These are phyloP conservation scores for Mamestra configurata DNA, from an alignment of 1,140 invertebrate genomes.

Conservation along the genomic window DNA sequence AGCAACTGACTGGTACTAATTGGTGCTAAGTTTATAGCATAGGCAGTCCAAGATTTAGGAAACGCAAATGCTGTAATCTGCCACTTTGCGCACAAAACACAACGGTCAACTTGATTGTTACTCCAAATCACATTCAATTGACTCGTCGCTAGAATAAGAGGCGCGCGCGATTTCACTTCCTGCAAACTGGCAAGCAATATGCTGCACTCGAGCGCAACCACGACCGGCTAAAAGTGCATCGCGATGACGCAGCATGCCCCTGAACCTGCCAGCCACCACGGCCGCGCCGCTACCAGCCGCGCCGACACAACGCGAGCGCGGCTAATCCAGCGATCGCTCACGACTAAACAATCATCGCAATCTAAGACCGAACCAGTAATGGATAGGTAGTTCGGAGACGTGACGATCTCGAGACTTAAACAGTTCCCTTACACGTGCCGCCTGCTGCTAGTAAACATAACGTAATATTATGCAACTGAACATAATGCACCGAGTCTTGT, in stretches of 20 bases:
- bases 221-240: constrained; percentile 60
- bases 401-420: neutral
- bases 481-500: constrained; percentile 47
- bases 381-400: constrained; percentile 19
- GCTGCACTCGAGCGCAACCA: constrained; percentile 52
- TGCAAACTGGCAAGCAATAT: constrained; percentile 34
- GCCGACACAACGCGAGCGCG: neutral
- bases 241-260: constrained; percentile 58
- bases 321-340: constrained; percentile 6
- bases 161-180: constrained; percentile 40
- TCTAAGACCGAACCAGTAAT: constrained; percentile 39
- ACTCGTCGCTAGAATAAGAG: neutral
- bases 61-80: neutral
- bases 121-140: neutral
- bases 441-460: constrained; percentile 59
- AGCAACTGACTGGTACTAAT: neutral
- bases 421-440: constrained; percentile 63
- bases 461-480: constrained; percentile 67
- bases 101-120: neutral
- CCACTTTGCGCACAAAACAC: constrained; percentile 3
- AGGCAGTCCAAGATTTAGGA: neutral
- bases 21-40: neutral
- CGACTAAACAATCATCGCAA: neutral
- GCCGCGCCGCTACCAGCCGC: too few relatives aligned
- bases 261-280: constrained; percentile 59